Base-by-base conservation (phyloP, 2,113 vertebrate genomes). In the Larimichthys polyactis region DNA sequence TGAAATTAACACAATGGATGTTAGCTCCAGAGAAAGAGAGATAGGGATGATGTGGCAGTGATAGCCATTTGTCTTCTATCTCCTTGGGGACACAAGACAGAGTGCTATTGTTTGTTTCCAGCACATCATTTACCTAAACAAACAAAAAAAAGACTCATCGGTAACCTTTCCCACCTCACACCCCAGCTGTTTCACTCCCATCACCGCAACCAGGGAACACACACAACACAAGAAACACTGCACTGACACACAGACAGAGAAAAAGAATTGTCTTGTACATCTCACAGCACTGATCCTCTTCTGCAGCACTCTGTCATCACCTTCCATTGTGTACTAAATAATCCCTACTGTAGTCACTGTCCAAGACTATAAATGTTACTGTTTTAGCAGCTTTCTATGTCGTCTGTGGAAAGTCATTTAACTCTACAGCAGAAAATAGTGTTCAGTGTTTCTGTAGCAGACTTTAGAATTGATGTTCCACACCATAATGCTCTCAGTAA, bases 91-190 rank as follows among this genome's bases (percentile, higher is more conserved):
- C 82, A 64, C 65, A 94, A 92, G 94, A 94, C 81, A 17, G 91
- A 94, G 87, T 91, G 87, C 71, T 75, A 74, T 87, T 92, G 92
- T 93, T 83, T 68, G 19, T 91, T 82, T 88, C 83, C 62, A 78
- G 75, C 76, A 84, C 85, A 84, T 93, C 92, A 93, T 94, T 94
- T 94, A 91, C 91, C 90, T 93, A 93, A 93, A 93, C 89, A 90
- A 92, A 32, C 29, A 32, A 32, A 32, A 91, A 94, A 93, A 93
- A 82, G 86, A 78, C 24, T 81, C 89, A 93, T 94, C 75, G 90
- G 92, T 90, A 83, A 87, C 81, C 49, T 29, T 44, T 32, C 57
- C 67, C 70, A 46, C 63, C 70, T 52, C 71, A 69, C 44, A 80
- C 43, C 71, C 57, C 20, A 55, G 65, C 64, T 11, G 12, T 51